A percentile compares a stretch with the other conserved stretches of the same genome.
These are phyloP conservation scores for Epinephelus coioides DNA, from an alignment of 2,797 vertebrate species.

Conservation along the genomic window DNA sequence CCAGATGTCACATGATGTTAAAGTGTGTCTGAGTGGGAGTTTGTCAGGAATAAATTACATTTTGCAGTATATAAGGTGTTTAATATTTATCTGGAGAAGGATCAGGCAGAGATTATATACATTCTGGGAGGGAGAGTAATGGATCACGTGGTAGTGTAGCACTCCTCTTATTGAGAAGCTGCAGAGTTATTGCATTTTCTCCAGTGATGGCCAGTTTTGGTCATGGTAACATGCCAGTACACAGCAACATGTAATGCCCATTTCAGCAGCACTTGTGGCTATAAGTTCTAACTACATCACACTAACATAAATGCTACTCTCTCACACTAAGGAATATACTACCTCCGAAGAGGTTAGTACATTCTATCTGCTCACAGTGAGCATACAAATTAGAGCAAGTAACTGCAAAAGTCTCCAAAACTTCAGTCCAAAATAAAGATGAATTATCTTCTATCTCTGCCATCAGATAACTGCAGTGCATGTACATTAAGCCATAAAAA, in stretches of 20 bases:
- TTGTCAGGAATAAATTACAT: constrained; percentile 54
- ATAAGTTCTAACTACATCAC: not conserved
- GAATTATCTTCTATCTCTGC: not conserved
- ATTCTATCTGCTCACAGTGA: not conserved
- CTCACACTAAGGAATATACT: not conserved
- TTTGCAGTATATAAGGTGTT: constrained; percentile 1
- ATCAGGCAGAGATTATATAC: not conserved
- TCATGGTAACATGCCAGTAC: not conserved
- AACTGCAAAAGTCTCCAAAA: constrained; percentile 3
- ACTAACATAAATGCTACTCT: not conserved
- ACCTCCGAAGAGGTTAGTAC: constrained; percentile 14
- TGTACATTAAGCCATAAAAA: not conserved
- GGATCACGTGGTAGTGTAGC: not conserved
- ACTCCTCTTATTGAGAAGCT: not conserved
- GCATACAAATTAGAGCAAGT: not conserved
- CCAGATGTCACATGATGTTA: constrained; percentile 62
- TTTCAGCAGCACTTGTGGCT: not conserved
- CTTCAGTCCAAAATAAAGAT: not conserved
- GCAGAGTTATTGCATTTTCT: not conserved
- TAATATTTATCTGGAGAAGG: constrained; percentile 1
- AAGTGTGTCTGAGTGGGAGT: constrained; percentile 34
- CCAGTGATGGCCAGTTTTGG: not conserved
- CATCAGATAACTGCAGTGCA: not conserved
- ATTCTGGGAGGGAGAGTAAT: not conserved
- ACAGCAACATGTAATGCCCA: not conserved